Evolutionary conservation across 2,113 vertebrate species (phyloP).

Genomic region (cattle (Bos taurus)): DNA sequence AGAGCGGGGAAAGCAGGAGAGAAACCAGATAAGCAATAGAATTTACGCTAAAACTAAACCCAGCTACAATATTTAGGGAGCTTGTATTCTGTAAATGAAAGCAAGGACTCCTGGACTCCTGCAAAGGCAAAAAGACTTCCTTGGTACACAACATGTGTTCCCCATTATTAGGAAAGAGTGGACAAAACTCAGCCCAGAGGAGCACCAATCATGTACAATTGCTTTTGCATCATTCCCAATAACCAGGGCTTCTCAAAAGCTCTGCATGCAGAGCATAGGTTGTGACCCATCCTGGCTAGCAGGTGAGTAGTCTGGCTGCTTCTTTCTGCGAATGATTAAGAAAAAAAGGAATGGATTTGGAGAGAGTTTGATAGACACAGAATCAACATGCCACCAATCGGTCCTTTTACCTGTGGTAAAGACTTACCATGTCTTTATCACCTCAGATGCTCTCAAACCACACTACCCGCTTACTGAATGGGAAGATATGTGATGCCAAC

Average conservation of each 20-base stretch:
- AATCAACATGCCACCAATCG: conserved; percentile 28
- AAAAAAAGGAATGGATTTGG: background rate
- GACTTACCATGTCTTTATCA: conserved; percentile 27
- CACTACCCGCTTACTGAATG: background rate
- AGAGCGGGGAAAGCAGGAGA: background rate
- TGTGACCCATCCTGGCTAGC: conserved; percentile 38
- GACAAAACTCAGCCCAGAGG: conserved; percentile 18
- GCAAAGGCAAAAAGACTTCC: conserved; percentile 45
- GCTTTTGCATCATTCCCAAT: conserved; percentile 30
- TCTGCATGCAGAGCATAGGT: conserved; percentile 36
- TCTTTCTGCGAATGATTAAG: background rate
- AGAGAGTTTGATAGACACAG: background rate
- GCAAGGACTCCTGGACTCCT: conserved; percentile 43
- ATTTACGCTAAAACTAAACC: conserved; percentile 31
- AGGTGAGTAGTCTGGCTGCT: conserved; percentile 23
- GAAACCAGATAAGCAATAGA: background rate
- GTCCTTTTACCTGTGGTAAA: conserved; percentile 16
- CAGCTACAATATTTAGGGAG: background rate
- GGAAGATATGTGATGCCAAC: background rate
- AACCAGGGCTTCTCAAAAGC: conserved; percentile 49
- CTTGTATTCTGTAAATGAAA: conserved; percentile 50
- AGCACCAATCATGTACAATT: conserved; percentile 50
- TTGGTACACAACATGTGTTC: conserved; percentile 28
- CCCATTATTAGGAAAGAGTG: conserved; percentile 29
- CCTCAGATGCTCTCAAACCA: background rate